Evolutionary conservation across 2,888 invertebrate species (phyloP).

Genomic region (Bhutanitis thaidina): DNA sequence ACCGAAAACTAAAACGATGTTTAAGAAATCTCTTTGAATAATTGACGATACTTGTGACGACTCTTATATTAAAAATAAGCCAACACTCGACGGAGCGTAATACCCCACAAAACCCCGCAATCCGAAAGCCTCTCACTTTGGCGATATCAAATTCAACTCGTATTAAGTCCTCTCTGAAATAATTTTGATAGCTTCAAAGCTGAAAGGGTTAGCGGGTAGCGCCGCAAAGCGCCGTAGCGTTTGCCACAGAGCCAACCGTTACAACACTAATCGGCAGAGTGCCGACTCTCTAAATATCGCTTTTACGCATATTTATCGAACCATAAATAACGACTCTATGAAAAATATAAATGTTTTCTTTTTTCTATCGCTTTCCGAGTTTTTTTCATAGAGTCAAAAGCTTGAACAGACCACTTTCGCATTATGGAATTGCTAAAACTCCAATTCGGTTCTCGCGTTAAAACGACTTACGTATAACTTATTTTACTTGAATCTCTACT

Average conservation of each 20-base stretch:
- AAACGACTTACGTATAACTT: constrained; percentile 37
- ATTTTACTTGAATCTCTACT: constrained; percentile 29
- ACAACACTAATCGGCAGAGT: constrained; percentile 75
- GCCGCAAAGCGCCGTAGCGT: constrained; percentile 50
- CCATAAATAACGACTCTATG: constrained; percentile 78
- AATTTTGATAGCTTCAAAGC: constrained; percentile 71
- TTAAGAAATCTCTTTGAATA: no score
- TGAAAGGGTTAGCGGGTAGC: constrained; percentile 60
- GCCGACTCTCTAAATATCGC: constrained; percentile 74
- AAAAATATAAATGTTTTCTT: constrained; percentile 78
- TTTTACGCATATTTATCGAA: constrained; percentile 72
- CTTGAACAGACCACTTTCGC: constrained; percentile 80
- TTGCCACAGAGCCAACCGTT: constrained; percentile 43
- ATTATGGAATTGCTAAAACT: constrained; percentile 81
- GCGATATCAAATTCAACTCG: constrained; percentile 43
- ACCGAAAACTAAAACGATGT: no score
- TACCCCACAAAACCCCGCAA: constrained; percentile 33
- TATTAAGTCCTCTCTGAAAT: constrained; percentile 54
- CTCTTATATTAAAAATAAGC: constrained; percentile 21
- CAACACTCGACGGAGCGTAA: constrained; percentile 38
- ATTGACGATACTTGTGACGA: constrained; percentile 8
- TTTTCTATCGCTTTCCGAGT: constrained; percentile 77
- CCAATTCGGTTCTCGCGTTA: constrained; percentile 49
- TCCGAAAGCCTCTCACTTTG: constrained; percentile 37
- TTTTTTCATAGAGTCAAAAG: constrained; percentile 79